Conservation (phyloP, 2,797 vertebrate genomes). For the Myioborus melanocephalus region DNA sequence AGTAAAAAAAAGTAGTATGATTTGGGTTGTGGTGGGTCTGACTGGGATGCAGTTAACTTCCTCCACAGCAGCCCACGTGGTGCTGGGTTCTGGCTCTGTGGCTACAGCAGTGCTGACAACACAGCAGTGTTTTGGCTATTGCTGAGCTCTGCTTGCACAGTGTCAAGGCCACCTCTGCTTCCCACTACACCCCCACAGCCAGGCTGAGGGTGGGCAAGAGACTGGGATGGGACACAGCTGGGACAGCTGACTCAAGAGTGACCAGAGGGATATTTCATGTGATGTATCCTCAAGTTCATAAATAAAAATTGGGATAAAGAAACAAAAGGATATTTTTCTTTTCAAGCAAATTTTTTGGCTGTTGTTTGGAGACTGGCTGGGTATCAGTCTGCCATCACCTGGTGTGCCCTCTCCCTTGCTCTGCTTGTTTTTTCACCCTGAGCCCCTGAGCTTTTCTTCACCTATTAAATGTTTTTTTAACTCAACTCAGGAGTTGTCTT, state of each 20-base stretch:
- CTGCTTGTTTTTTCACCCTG: background rate
- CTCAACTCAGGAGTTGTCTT: background rate
- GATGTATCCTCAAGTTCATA: rapidly evolving
- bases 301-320: background rate
- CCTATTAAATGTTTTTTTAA: background rate
- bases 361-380: background rate
- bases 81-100: background rate
- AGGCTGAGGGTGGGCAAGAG: background rate
- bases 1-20: background rate
- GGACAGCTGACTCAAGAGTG: background rate
- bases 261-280: background rate
- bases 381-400: background rate
- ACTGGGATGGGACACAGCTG: background rate
- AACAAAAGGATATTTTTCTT: background rate
- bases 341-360: background rate
- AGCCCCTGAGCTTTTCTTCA: background rate
- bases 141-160: background rate
- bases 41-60: background rate
- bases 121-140: background rate
- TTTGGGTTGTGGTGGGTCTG: background rate
- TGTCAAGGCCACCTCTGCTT: background rate
- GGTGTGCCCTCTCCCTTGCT: background rate
- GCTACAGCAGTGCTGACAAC: background rate
- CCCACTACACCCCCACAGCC: background rate
- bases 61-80: background rate